Base-by-base conservation (phyloP, 37 sponge, comb jelly and placozoan genomes). In the Amphimedon queenslandica region DNA sequence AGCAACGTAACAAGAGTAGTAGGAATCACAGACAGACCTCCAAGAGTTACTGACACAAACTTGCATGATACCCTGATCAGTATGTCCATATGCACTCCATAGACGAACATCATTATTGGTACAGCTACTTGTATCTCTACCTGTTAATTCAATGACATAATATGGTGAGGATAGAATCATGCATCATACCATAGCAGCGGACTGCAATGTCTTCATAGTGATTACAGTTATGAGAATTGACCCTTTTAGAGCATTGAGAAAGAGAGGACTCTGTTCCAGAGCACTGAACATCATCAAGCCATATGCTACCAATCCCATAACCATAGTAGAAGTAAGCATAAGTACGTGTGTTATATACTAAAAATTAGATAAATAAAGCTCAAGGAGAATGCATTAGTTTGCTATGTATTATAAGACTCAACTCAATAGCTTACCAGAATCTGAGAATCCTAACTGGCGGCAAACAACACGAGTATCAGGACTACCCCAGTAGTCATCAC, bases 151-250 rank as follows among this genome's bases (percentile, higher is more conserved):
- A n/a, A n/a, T n/a, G n/a, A n/a, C n/a, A n/a, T n/a, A n/a, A n/a
- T n/a, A n/a, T n/a, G n/a, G n/a, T n/a, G n/a, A n/a, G n/a, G n/a
- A n/a, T n/a, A n/a, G n/a, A n/a, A n/a, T n/a, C n/a, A n/a, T n/a
- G n/a, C n/a, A n/a, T n/a, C 61, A n/a, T 25, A 60, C 61, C 5
- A 6, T 8, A 3, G 16, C 76, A 75, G 0, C 60, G 21, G 20
- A 75, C 32, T 75, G 65, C 76, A 65, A 66, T 66, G 66, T 75
- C 76, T 37, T 75, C 66, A 66, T 39, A 60, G 53, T 75, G 76
- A 41, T 2, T 66, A 75, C 76, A 75, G 66, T 75, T 33, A 24
- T 60, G 21, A 60, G 8, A n/a, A 25, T n/a, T n/a, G 5, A n/a
- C 5, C 27, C 27, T 40, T 25, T 24, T 16, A 42, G 27, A 23